phyloP scores from a whole-genome alignment of 2,113 vertebrate species.

The Hemiscyllium ocellatum region DNA sequence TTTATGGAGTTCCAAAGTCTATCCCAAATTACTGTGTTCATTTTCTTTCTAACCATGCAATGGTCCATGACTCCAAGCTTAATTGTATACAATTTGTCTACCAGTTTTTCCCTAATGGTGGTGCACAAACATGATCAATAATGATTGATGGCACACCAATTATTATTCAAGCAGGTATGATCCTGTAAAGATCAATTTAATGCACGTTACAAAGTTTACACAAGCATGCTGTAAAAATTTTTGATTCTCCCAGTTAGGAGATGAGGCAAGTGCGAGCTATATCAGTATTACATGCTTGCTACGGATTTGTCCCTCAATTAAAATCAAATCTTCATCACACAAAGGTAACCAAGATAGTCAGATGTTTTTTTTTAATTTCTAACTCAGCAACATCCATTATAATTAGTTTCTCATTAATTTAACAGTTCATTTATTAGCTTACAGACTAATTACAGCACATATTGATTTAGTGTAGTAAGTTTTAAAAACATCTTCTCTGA shows the following conservation, averaged over 20 bases:
- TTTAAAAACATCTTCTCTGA: neutral
- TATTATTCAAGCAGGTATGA: neutral
- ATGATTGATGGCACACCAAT: neutral
- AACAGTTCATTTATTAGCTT: neutral
- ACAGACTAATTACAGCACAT: neutral
- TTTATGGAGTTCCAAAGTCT: neutral
- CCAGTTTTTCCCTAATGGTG: neutral
- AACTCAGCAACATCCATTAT: neutral
- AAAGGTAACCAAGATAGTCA: neutral
- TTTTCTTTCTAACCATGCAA: neutral
- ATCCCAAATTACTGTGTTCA: neutral
- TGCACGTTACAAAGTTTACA: neutral
- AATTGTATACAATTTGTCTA: neutral
- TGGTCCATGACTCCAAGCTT: neutral
- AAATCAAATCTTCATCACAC: neutral
- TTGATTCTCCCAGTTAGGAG: neutral
- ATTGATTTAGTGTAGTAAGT: neutral
- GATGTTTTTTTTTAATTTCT: neutral
- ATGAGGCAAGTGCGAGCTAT: neutral
- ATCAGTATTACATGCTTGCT: neutral
- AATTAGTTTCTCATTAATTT: neutral
- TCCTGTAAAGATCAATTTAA: neutral
- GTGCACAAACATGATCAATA: neutral
- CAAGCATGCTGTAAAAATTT: neutral
- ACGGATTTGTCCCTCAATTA: neutral